A percentile compares a stretch with the other conserved stretches of the same genome.
phyloP scores from a whole-genome alignment of 92 coral and sea anemone species.

The Palythoa grandiflora region DNA sequence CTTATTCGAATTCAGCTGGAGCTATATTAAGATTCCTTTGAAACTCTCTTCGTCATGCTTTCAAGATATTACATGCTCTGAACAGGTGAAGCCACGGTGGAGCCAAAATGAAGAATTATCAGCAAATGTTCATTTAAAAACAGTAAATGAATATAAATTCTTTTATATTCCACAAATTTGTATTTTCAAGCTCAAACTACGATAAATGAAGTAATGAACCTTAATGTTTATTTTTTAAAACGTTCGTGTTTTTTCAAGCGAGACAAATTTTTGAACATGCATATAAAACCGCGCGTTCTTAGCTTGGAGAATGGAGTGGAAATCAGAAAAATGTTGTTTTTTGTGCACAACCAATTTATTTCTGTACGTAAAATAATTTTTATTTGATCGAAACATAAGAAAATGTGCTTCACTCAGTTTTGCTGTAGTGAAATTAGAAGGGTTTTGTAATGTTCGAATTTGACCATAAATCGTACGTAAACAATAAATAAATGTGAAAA shows the following conservation, averaged over 20 bases:
- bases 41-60: not conserved
- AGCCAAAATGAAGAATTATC: slow-evolving; percentile 8
- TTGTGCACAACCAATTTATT: too few relatives aligned
- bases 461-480: too few relatives aligned
- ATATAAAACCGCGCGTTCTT: not conserved
- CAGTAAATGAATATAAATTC: not conserved
- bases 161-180: not conserved
- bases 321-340: too few relatives aligned
- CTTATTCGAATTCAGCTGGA: not conserved
- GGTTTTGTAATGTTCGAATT: too few relatives aligned
- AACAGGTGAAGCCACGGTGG: slow-evolving; percentile 25
- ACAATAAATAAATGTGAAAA: too few relatives aligned
- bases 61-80: not conserved
- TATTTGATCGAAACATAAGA: too few relatives aligned
- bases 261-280: not conserved
- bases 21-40: not conserved
- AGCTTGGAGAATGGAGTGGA: not conserved
- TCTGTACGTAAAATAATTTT: too few relatives aligned
- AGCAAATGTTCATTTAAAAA: not conserved
- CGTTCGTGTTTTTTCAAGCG: not conserved
- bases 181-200: not conserved
- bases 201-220: not conserved
- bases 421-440: too few relatives aligned
- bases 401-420: too few relatives aligned
- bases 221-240: too few relatives aligned